These are phyloP conservation scores for Mus spretus DNA, from an alignment of 2,797 vertebrate species.

Conservation along the genomic window DNA sequence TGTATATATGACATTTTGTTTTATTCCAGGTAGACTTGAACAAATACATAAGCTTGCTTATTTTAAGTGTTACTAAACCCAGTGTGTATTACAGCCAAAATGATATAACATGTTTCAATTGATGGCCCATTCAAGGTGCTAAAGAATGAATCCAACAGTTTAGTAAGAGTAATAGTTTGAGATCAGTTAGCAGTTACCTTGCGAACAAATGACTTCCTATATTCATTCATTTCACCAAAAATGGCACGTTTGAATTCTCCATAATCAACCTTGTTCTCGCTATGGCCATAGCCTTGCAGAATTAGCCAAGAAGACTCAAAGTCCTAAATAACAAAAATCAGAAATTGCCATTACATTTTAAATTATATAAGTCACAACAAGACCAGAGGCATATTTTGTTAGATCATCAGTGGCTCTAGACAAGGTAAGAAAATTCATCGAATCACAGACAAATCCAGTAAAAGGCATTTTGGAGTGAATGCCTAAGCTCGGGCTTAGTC, in stretches of 20 bases:
- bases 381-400: neutral
- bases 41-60: neutral
- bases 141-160: slow-evolving; percentile 25
- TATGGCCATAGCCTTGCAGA: slow-evolving; percentile 76
- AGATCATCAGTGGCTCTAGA: neutral
- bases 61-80: slow-evolving; percentile 36
- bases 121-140: neutral
- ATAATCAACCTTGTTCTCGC: slow-evolving; percentile 83
- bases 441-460: neutral
- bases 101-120: slow-evolving; percentile 33
- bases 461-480: neutral
- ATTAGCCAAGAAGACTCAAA: slow-evolving; percentile 89
- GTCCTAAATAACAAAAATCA: slow-evolving; percentile 13
- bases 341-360: neutral
- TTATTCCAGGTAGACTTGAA: neutral
- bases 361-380: neutral
- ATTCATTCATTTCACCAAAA: slow-evolving; percentile 92
- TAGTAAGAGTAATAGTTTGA: slow-evolving; percentile 42
- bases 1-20: neutral
- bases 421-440: neutral
- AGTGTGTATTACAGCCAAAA: slow-evolving; percentile 19
- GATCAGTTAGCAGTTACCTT: slow-evolving; percentile 87
- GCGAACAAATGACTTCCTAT: slow-evolving; percentile 90
- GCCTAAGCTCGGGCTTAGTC: neutral
- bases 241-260: slow-evolving; percentile 86